Evolutionary conservation across 2,888 invertebrate species (phyloP), one percentile per base, ranked within the genome.

Genomic region (Leucoptera coffeella): DNA sequence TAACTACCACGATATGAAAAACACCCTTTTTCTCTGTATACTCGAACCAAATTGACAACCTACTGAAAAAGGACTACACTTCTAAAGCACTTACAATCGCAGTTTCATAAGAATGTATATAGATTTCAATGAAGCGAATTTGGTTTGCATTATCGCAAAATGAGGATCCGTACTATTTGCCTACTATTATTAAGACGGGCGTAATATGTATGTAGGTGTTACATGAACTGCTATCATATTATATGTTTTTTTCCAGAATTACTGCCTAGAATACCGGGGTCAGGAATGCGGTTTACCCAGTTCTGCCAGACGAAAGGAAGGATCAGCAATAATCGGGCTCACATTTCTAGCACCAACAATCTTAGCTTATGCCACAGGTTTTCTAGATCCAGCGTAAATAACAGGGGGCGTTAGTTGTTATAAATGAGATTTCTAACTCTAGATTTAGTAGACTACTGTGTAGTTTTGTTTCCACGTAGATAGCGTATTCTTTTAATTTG

Each of bases 251-350:
- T 54, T 50, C 24, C 69, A 69, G 69, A 64, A 50, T 40, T 69
- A 60, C 43, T 69, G 69, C 45, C 42, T 60, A 28, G 62, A 58
- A 42, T 69, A 65, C 38, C 52, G 58, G 11, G 59, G 52, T 2
- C 53, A 57, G 29, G 67, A 67, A 38, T 69, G 69, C 41, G 44
- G 49, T 6, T 28, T 46, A 28, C 34, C 43, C 50, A 9, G 34
- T 40, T 8, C 32, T 33, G 15, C 29, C 32, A 21, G 35, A 41
- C 28, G 35, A 40, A 25, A 50, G 42, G 32, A 19, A 41, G 26
- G 15, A 47, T 13, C 35, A 62, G 30, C 35, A n/a, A n/a, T n/a
- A n/a, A n/a, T 56, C 25, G 39, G 46, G 36, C 38, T 47, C 29
- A 42, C 43, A 3, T 38, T 50, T 29, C 32, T 52, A 19, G 36